Base-by-base conservation (phyloP, 2,888 invertebrate species). In the Sarcophaga carnaria region DNA sequence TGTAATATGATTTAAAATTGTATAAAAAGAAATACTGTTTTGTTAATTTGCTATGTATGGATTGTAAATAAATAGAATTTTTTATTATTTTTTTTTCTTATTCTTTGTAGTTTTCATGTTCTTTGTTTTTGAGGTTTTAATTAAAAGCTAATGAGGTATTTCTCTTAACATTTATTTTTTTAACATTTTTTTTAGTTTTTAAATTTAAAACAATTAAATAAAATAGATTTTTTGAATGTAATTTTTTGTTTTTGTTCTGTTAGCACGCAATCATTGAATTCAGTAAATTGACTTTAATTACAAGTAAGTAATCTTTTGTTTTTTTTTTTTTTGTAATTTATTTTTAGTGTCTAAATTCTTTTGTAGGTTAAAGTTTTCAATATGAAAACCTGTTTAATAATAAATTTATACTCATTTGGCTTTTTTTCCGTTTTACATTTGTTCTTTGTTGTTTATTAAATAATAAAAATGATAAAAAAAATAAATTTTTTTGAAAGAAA, bases 81-180 rank as follows among this genome's bases (percentile, higher is more conserved):
- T 59, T 37, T 64, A 71, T 74, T 72, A n/a, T 49, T 76, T 11
- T 49, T 76, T 11, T 69, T 60, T 74, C 22, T 49, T 69, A 69
- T 77, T 17, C 54, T 54, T 54, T 54, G 3, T 37, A 37, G 37
- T 54, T 4, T 54, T 17, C 17, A n/a, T 63, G 25, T 67, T 20
- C 54, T 27, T 66, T 63, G 45, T 22, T 67, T 81, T 78, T 79
- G 83, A 78, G 84, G 76, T 89, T 10, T 37, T 89, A 90, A 89
- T 89, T 91, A 91, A 88, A 91, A 88, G 37, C 90, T 91, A 92
- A 91, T 91, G 91, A 91, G 91, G 92, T 92, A 37, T 91, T 59
- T 90, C 88, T 88, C 90, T 90, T 81, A 62, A 70, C 81, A 77
- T 79, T 63, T 80, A 77, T 60, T 20, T 17, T 67, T 14, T 77